These are phyloP conservation scores for Rhagophthalmus giganteus DNA, from an alignment of 2,888 invertebrate species.

Conservation along the genomic window DNA sequence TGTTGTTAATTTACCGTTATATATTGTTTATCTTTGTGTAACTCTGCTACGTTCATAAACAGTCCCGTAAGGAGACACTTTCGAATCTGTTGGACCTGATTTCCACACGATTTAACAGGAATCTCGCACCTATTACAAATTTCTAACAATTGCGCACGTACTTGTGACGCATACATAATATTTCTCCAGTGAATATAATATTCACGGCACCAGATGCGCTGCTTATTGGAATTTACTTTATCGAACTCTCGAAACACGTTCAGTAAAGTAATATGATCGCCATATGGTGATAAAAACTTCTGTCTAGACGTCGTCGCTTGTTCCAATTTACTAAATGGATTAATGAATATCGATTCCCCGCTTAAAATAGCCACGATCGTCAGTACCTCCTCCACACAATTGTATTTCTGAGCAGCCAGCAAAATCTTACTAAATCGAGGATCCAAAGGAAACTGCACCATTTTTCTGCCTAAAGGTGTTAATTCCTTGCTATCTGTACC, in stretches of 20 bases:
- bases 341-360: conserved; percentile 82
- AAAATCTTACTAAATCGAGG: conserved; percentile 85
- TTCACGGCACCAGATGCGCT: conserved; percentile 85
- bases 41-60: conserved; percentile 84
- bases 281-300: conserved; percentile 83
- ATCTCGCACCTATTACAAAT: conserved; percentile 65
- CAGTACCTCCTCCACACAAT: conserved; percentile 79
- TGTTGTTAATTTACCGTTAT: conserved; percentile 60
- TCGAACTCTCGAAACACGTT: conserved; percentile 84
- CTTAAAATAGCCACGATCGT: conserved; percentile 87
- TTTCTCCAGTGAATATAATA: conserved; percentile 85
- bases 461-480: conserved; percentile 78
- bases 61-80: conserved; percentile 82
- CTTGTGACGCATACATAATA: conserved; percentile 77
- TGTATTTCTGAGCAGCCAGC: conserved; percentile 73
- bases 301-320: conserved; percentile 71
- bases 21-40: conserved; percentile 72
- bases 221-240: conserved; percentile 67
- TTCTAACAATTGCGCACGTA: conserved; percentile 76
- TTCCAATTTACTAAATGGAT: conserved; percentile 73
- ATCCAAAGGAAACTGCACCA: conserved; percentile 91
- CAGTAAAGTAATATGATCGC: conserved; percentile 89
- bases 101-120: conserved; percentile 66
- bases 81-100: conserved; percentile 66
- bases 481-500: conserved; percentile 63